Conservation (phyloP, 2,797 vertebrate genomes). For the Apodemus agrarius region DNA sequence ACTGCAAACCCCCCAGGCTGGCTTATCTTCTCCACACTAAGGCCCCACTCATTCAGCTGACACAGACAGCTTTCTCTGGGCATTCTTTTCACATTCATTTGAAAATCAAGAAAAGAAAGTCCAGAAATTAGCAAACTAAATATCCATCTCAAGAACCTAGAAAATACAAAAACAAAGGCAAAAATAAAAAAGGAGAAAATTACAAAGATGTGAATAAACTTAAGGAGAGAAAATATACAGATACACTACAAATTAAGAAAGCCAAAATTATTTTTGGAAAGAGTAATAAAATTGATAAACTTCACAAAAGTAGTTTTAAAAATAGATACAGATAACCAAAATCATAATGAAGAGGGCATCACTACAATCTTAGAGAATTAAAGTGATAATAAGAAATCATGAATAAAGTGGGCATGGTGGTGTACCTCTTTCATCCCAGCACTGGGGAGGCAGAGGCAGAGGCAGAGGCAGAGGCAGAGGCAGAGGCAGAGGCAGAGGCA, state of each 20-base stretch:
- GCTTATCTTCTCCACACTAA: neutral
- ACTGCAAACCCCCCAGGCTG: neutral
- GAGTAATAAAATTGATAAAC: neutral
- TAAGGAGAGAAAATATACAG: neutral
- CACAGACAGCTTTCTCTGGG: neutral
- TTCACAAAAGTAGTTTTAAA: conserved; percentile 8
- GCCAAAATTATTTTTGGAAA: neutral
- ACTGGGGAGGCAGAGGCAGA: neutral
- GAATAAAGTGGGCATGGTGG: neutral
- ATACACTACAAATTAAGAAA: neutral
- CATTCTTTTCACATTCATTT: neutral
- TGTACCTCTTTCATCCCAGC: neutral
- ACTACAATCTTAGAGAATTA: neutral
- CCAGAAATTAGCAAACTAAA: neutral
- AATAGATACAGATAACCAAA: neutral
- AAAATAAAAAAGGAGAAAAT: neutral
- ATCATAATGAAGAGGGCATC: neutral
- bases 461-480: neutral
- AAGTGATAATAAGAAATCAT: neutral
- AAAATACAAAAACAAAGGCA: neutral
- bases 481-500: too few relatives aligned
- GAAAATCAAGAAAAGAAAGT: neutral
- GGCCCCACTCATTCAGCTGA: neutral
- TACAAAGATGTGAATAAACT: neutral
- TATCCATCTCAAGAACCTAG: neutral